A percentile compares a stretch with the other conserved stretches of the same genome.
These are phyloP conservation scores for Papilio protenor DNA, from an alignment of 2,888 invertebrate genomes.

Conservation along the genomic window DNA sequence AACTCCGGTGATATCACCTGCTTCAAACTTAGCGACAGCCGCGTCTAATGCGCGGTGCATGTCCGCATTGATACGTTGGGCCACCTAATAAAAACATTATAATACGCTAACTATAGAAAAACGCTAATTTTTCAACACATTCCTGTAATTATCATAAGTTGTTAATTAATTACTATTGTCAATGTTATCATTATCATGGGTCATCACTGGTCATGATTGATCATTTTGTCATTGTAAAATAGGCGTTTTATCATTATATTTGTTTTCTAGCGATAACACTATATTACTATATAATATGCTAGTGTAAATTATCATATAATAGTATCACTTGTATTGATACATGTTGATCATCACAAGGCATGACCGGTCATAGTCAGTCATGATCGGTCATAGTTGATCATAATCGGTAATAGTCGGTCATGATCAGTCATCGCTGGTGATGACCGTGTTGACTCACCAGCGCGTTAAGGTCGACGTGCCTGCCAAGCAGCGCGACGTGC, in stretches of 20 bases:
- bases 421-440: background rate
- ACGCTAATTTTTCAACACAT: too few species aligned
- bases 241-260: too few species aligned
- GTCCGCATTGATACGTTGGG: slow-evolving; percentile 97
- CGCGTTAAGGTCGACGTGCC: slow-evolving; percentile 94
- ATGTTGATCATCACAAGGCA: too few species aligned
- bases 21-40: slow-evolving; percentile 98
- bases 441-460: slow-evolving; percentile 58
- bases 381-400: background rate
- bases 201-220: background rate
- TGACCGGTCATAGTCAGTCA: background rate
- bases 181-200: too few species aligned
- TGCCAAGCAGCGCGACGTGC: slow-evolving; percentile 96
- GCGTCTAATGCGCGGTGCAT: slow-evolving; percentile 97
- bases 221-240: background rate
- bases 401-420: background rate
- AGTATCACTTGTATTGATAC: too few species aligned
- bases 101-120: too few species aligned
- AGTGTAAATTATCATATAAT: too few species aligned
- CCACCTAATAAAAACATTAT: slow-evolving; percentile 69
- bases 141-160: too few species aligned
- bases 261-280: too few species aligned
- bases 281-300: too few species aligned
- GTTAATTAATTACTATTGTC: too few species aligned
- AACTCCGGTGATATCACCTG: slow-evolving; percentile 97